Evolutionary conservation across 2,113 vertebrate genomes (phyloP).

Genomic region (Lycaon pictus): DNA sequence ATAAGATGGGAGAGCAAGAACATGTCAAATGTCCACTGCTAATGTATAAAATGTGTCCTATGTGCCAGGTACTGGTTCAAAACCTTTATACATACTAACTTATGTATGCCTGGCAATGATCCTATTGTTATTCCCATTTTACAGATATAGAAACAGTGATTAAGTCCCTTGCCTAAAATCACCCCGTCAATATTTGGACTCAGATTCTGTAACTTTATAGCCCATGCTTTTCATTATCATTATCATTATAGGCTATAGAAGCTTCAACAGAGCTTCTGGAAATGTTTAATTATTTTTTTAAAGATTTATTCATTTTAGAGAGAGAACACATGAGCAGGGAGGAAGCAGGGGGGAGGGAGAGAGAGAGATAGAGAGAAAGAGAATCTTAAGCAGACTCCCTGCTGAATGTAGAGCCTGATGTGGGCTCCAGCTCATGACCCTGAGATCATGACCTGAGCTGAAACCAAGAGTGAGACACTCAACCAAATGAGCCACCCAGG

Average conservation of each 20-base stretch:
- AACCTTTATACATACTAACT: not conserved
- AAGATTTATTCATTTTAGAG: no score
- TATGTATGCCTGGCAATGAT: not conserved
- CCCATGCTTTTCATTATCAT: not conserved
- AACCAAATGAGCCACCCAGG: no score
- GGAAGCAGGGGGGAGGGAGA: no score
- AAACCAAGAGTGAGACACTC: no score
- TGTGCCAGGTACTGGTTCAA: not conserved
- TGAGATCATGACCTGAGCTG: no score
- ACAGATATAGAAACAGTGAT: constrained; percentile 1
- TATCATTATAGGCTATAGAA: not conserved
- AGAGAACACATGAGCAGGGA: no score
- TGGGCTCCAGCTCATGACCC: no score
- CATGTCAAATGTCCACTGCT: not conserved
- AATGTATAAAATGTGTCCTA: not conserved
- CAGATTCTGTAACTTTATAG: not conserved
- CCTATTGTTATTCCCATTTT: not conserved
- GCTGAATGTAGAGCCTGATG: no score
- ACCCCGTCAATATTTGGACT: not conserved
- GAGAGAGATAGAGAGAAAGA: no score
- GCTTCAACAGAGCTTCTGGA: not conserved
- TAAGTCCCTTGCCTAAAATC: not conserved
- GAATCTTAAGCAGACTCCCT: no score
- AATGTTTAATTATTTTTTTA: not conserved
- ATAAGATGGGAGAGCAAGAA: not conserved